phyloP scores from a whole-genome alignment of 2,113 vertebrate species.

The Willisornis vidua region DNA sequence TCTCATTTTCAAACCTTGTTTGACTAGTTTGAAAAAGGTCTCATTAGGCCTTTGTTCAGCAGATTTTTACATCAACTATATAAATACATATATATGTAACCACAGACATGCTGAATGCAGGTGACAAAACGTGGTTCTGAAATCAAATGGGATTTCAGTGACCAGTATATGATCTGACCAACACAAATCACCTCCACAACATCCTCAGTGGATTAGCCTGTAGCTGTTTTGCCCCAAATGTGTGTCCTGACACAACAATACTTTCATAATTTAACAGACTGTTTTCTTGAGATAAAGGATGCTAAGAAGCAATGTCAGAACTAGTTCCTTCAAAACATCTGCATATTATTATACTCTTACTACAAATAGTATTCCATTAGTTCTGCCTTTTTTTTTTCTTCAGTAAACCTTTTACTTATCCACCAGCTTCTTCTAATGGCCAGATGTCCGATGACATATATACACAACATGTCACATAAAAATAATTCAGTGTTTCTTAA shows the following conservation, averaged over 20 bases:
- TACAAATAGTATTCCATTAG: not conserved
- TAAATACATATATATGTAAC: not conserved
- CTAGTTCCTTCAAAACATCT: not conserved
- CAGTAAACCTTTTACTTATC: not conserved
- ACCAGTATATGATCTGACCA: not conserved
- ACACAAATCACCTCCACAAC: not conserved
- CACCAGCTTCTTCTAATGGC: not conserved
- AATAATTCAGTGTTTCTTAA: not conserved
- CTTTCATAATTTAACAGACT: not conserved
- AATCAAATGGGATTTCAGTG: not conserved
- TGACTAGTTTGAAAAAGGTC: not conserved
- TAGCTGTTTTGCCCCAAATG: not conserved
- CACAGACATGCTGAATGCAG: rapidly evolving
- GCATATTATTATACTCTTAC: not conserved
- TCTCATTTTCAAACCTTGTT: not conserved
- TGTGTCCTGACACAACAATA: not conserved
- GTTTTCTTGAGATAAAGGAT: not conserved
- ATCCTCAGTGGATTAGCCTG: not conserved
- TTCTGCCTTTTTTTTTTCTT: not conserved
- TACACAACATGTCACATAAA: not conserved
- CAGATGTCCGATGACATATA: not conserved
- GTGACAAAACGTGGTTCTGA: not conserved
- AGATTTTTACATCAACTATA: not conserved
- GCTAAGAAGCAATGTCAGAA: not conserved
- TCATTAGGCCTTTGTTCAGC: not conserved